Conservation (phyloP, 2,888 invertebrate genomes). For the Diloba caeruleocephala region DNA sequence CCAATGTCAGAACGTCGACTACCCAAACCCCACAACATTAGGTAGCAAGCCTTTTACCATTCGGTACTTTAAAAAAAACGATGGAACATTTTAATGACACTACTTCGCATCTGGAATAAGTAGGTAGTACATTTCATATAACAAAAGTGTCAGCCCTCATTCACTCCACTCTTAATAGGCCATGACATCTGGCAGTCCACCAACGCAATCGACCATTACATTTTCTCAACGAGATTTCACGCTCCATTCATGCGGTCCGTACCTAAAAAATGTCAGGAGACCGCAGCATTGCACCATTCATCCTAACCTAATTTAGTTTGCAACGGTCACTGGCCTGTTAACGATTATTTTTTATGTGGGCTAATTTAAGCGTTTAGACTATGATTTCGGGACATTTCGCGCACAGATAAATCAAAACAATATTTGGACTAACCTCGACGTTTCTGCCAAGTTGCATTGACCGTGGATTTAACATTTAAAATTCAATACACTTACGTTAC, state of each 20-base stretch:
- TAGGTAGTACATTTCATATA: conserved; percentile 22
- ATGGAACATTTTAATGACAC: conserved; percentile 20
- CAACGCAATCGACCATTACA: conserved; percentile 57
- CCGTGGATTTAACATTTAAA: no score
- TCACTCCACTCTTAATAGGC: conserved; percentile 48
- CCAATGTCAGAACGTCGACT: conserved; percentile 1
- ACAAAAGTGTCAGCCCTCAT: conserved; percentile 45
- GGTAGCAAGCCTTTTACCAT: conserved; percentile 7
- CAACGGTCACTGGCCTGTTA: conserved; percentile 50
- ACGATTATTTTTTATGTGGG: conserved; percentile 23
- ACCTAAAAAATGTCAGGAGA: conserved; percentile 53
- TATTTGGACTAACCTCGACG: no score
- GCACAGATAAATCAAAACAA: no score
- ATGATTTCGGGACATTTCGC: no score
- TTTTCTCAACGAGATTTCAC: conserved; percentile 60
- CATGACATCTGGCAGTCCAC: conserved; percentile 58
- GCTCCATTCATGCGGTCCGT: conserved; percentile 57
- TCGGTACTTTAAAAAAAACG: conserved; percentile 16
- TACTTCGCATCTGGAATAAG: conserved; percentile 18
- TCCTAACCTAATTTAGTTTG: conserved; percentile 62
- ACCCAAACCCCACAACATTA: background rate
- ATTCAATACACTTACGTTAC: no score
- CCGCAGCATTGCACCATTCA: conserved; percentile 55
- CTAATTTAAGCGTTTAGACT: conserved; percentile 8
- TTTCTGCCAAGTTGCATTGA: no score